These are phyloP conservation scores for Phrynosoma platyrhinos DNA, from an alignment of 2,113 vertebrate species.

Conservation along the genomic window DNA sequence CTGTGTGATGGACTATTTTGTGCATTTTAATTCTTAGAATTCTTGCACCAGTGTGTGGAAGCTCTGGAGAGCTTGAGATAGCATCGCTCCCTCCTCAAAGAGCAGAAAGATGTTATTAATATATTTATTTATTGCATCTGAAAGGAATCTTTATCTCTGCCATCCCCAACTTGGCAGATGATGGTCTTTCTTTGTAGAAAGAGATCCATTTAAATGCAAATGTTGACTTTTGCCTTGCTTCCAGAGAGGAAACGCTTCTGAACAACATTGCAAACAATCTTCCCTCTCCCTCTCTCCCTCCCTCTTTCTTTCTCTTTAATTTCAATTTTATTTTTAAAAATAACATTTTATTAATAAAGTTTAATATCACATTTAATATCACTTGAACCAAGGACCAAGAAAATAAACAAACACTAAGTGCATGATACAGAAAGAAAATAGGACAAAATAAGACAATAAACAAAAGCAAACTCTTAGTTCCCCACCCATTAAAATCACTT, in stretches of 20 bases:
- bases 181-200: conserved; percentile 41
- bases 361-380: no score
- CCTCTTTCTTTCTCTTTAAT: no score
- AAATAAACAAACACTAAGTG: no score
- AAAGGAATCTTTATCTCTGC: conserved; percentile 64
- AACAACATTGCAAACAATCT: conserved; percentile 49
- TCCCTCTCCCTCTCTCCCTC: neutral
- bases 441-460: no score
- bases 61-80: conserved; percentile 57
- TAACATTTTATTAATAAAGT: no score
- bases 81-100: conserved; percentile 52
- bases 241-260: conserved; percentile 49
- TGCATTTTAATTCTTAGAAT: conserved; percentile 63
- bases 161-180: conserved; percentile 32
- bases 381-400: no score
- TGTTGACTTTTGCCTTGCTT: conserved; percentile 64
- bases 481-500: no score
- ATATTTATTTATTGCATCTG: neutral
- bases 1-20: neutral
- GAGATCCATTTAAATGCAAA: conserved; percentile 74
- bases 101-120: conserved; percentile 29
- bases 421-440: no score
- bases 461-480: no score
- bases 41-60: conserved; percentile 50
- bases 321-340: no score